Evolutionary conservation across 1,140 invertebrate genomes (phyloP), one percentile per base, ranked within the genome.

Genomic region (Eupristina koningsbergeri): DNA sequence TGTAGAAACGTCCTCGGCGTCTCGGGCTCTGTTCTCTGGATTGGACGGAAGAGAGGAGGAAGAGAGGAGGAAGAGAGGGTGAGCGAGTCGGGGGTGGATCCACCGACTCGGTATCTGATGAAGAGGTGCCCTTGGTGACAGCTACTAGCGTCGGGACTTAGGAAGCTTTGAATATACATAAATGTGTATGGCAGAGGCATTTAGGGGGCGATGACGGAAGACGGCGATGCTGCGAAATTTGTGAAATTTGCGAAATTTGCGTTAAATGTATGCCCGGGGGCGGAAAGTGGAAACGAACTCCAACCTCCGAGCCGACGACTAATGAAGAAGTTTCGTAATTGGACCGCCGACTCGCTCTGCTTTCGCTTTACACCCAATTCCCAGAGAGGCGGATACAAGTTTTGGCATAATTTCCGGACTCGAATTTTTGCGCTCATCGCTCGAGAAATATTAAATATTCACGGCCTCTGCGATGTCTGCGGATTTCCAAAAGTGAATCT

Each of bases 21-120:
- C 74, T 76, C 74, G 13, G 31, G 31, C 47, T 39, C 31, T 26
- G 47, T 61, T 76, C 50, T 58, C 74, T 29, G 34, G 87, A 87
- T 84, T 85, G 86, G 87, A 79, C 50, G 69, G 84, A 86, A 74
- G 86, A 87, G 86, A 86, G 71, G 36, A 76, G 84, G 19, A 69
- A 36, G 50, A 67, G 85, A 85, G 86, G 84, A 84, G 85, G 58
- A 61, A 2, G 83, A 85, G 82, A 87, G 89, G 86, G 86, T 89
- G 87, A 85, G 83, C 79, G 81, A 83, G 86, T 87, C 86, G 81
- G 88, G 89, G 86, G 87, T 89, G 88, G 86, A 89, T 89, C 86
- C 86, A 85, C 87, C 86, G 88, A 89, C 88, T 86, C 84, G 69
- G 84, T 91, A 91, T 91, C 89, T 89, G 91, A 91, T 90, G 89